phyloP scores from a whole-genome alignment of 2,888 invertebrate species.

The Epiblema foenella region DNA sequence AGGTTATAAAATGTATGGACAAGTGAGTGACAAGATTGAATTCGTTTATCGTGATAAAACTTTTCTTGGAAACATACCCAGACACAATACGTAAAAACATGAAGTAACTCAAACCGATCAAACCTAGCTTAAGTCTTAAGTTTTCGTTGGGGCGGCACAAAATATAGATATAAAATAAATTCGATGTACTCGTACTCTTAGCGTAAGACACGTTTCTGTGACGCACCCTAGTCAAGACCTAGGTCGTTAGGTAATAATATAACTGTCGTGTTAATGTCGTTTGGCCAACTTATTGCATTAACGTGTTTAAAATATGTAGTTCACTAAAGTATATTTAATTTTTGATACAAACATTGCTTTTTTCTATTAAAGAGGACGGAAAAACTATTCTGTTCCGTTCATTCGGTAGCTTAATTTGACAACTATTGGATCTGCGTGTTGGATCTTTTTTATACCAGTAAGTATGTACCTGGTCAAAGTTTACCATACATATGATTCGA shows the following conservation, averaged over 20 bases:
- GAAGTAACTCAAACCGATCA: slow-evolving; percentile 30
- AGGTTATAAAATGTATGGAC: too few species aligned
- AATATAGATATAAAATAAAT: slow-evolving; percentile 58
- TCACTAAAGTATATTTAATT: background rate
- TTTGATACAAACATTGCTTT: background rate
- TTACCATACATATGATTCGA: background rate
- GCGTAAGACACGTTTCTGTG: slow-evolving; percentile 71
- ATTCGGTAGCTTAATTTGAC: background rate
- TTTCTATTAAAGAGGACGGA: background rate
- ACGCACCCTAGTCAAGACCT: slow-evolving; percentile 72
- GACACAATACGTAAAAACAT: too few species aligned
- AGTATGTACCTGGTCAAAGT: too few species aligned
- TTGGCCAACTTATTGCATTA: slow-evolving; percentile 52
- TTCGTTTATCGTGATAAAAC: too few species aligned
- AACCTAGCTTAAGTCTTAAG: slow-evolving; percentile 14
- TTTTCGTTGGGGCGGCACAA: slow-evolving; percentile 66
- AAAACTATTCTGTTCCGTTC: background rate
- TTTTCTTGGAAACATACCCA: too few species aligned
- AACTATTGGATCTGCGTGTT: background rate
- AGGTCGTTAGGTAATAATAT: slow-evolving; percentile 49
- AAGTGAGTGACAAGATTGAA: too few species aligned
- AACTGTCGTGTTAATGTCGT: slow-evolving; percentile 57
- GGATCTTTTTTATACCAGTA: too few species aligned
- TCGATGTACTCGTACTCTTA: slow-evolving; percentile 71
- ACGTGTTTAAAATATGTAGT: background rate